Conservation (phyloP, 2,113 vertebrate genomes). For the Phrynosoma platyrhinos region DNA sequence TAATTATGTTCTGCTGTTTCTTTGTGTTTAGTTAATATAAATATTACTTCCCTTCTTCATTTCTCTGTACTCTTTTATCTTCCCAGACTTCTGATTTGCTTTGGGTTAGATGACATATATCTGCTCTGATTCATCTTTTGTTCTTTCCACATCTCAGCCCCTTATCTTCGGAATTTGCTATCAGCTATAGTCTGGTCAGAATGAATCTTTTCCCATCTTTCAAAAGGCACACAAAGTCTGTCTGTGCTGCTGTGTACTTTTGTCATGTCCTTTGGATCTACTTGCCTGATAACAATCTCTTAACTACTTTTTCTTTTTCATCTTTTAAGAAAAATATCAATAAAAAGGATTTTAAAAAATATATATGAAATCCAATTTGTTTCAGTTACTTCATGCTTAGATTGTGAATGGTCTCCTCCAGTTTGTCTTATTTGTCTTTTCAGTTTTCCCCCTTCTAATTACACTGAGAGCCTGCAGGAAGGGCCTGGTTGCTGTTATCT, state of each 20-base stretch:
- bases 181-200: not conserved
- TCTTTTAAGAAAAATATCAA: not conserved
- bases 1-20: not conserved
- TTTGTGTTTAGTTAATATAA: not conserved
- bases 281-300: not conserved
- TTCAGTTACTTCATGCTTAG: not conserved
- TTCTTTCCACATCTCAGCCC: too few species aligned
- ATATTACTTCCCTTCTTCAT: not conserved
- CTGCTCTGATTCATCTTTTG: not conserved
- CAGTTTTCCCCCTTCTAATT: not conserved
- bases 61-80: not conserved
- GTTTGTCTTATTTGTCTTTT: not conserved
- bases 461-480: not conserved
- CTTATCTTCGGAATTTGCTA: not conserved
- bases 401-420: not conserved
- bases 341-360: not conserved
- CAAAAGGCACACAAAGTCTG: not conserved
- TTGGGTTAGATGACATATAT: not conserved
- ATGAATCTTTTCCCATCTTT: not conserved
- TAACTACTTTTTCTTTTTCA: not conserved
- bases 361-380: not conserved
- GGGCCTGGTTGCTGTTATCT: not conserved
- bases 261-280: not conserved
- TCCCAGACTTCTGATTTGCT: not conserved
- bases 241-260: not conserved